Base-by-base conservation (phyloP, 2,797 vertebrate species). In the Moxostoma hubbsi region DNA sequence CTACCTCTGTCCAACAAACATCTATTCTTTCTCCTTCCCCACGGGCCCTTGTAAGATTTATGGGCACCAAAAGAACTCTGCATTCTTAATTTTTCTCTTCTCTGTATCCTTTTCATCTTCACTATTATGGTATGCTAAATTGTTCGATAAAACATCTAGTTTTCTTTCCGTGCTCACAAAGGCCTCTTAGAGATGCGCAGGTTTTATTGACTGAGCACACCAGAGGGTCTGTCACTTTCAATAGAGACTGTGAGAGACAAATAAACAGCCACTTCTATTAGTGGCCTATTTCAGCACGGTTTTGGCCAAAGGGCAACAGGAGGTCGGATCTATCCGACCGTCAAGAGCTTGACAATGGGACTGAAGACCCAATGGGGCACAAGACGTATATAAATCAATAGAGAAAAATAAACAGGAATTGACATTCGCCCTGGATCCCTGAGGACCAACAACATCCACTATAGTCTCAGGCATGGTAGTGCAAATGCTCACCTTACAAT, bases 231-330 rank as follows among this genome's bases (percentile, higher is more conserved):
- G 61, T 83, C 86, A 88, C 89, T 88, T 91, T 90, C 92, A 89
- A 92, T 88, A 90, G 88, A 84, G 83, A 86, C 90, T 89, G 88
- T 91, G 88, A 92, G 88, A 87, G 89, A 88, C 86, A 70, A 90
- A 90, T 92, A 93, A 91, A 90, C 91, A 90, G 87, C 86, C 88
- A 43, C 87, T 91, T 93, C 89, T 90, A 36, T 92, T 92, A 92
- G 89, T 82, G 72, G 72, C 83, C 84, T 87, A 82, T 79, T 93
- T 87, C 85, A 85, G 81, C 82, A 87, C 87, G 73, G 13, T 0
- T 45, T 54, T 9, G 51, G 4, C 61, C 67, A 57, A 73, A 77
- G 66, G 66, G n/a, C 9, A 12, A 16, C 8, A 9, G 43, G 51
- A 57, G 58, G 36, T 36, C 36, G 24, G 66, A 43, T 62, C 64